These are phyloP conservation scores for Scartelaos histophorus DNA, from an alignment of 2,113 vertebrate species.

Conservation along the genomic window DNA sequence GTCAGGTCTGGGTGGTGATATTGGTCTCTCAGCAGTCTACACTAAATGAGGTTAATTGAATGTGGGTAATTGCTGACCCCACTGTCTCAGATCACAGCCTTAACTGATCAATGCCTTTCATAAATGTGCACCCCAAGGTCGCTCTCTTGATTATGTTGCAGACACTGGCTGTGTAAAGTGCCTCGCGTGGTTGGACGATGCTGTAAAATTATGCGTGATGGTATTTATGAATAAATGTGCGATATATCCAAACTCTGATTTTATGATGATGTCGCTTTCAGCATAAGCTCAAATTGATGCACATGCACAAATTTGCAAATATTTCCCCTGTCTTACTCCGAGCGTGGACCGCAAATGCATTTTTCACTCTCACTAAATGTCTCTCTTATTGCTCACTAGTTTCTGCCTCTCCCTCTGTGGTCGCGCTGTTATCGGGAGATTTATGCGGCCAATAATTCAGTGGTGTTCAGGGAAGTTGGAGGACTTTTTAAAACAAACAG, in stretches of 20 bases:
- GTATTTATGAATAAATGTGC: constrained; percentile 53
- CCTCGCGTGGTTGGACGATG: constrained; percentile 35
- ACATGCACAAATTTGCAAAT: constrained; percentile 34
- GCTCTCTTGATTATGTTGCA: constrained; percentile 63
- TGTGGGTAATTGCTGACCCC: constrained; percentile 78
- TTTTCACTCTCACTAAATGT: constrained; percentile 45
- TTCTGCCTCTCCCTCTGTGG: constrained; percentile 41
- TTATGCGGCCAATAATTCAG: constrained; percentile 70
- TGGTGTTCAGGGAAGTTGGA: constrained; percentile 63
- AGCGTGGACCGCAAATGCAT: constrained; percentile 48
- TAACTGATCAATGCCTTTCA: constrained; percentile 81
- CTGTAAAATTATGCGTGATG: constrained; percentile 49
- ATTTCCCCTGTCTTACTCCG: constrained; percentile 10
- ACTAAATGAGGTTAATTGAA: constrained; percentile 79
- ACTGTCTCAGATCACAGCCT: constrained; percentile 75
- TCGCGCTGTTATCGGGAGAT: constrained; percentile 63
- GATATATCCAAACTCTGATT: constrained; percentile 62
- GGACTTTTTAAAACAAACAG: constrained; percentile 75
- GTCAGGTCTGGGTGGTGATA: constrained; percentile 42
- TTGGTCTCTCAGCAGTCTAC: constrained; percentile 76
- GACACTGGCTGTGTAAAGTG: constrained; percentile 35
- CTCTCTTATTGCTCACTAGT: constrained; percentile 48
- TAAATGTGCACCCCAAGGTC: constrained; percentile 76
- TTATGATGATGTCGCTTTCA: constrained; percentile 63
- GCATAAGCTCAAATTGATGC: constrained; percentile 56